These are phyloP conservation scores for Tethya wilhelma DNA, from an alignment of 37 sponge, comb jelly and placozoan species.

Conservation along the genomic window DNA sequence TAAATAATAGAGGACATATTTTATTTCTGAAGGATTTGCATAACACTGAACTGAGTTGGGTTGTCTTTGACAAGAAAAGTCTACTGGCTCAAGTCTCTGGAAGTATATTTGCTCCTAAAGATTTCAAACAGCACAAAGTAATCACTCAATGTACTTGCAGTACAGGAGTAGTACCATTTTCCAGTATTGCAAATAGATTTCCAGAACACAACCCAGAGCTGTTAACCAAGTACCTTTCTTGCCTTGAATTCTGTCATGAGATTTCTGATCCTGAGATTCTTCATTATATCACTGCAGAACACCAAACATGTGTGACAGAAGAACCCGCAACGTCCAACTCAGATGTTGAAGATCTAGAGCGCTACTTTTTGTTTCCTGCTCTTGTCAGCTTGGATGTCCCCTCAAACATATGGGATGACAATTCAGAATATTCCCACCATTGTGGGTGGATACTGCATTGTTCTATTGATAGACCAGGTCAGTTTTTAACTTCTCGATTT, in stretches of 20 bases:
- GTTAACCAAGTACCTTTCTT: too few relatives aligned
- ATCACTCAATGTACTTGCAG: too few relatives aligned
- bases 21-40: background rate
- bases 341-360: background rate
- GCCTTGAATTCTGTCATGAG: too few relatives aligned
- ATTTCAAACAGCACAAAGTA: too few relatives aligned
- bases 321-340: background rate
- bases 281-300: background rate
- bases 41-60: background rate
- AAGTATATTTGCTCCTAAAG: too few relatives aligned
- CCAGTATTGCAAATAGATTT: background rate
- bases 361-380: too few relatives aligned
- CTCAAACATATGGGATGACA: background rate
- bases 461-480: too few relatives aligned
- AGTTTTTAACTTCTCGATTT: too few relatives aligned
- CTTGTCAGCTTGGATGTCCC: background rate
- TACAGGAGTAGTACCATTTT: too few relatives aligned
- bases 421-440: background rate
- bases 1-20: too few relatives aligned
- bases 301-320: background rate
- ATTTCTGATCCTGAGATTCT: too few relatives aligned
- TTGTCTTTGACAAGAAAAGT: background rate
- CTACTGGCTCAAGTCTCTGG: background rate
- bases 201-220: background rate
- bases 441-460: slow-evolving; percentile 12